Percentiles rank a stretch among this genome's conserved stretches.
Conservation (phyloP, 1,140 invertebrate genomes). For the Atta cephalotes region DNA sequence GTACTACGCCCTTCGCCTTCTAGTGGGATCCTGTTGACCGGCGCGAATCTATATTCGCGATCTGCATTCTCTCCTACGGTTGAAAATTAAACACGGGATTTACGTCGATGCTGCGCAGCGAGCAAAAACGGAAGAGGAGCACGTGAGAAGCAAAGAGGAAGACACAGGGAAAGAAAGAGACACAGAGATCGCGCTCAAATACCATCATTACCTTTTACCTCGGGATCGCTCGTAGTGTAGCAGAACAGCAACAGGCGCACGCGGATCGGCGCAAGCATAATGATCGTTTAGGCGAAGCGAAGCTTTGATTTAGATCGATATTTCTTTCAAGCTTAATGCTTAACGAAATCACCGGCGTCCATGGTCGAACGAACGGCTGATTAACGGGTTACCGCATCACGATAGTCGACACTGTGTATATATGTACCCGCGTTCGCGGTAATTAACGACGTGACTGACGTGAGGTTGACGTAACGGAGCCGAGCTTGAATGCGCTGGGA, state of each 20-base stretch:
- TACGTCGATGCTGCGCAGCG: constrained; percentile 9
- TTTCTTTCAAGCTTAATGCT: background rate
- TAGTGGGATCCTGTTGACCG: background rate
- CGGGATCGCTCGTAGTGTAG: constrained; percentile 8
- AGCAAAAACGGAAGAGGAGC: background rate
- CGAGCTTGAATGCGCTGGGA: no score
- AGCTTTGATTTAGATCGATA: background rate
- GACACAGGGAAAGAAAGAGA: background rate
- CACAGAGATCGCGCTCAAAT: background rate
- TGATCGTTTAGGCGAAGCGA: constrained; percentile 33
- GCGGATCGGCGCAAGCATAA: constrained; percentile 44
- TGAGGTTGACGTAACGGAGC: no score
- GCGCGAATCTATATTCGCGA: constrained; percentile 1
- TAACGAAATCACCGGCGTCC: background rate
- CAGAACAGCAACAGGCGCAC: constrained; percentile 52
- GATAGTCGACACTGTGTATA: background rate
- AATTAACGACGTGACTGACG: background rate
- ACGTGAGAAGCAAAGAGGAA: background rate
- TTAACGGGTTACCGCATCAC: background rate
- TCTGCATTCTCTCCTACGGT: no score
- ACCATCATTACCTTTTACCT: constrained; percentile 38
- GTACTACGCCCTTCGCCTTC: constrained; percentile 51
- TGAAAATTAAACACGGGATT: background rate
- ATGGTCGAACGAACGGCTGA: background rate
- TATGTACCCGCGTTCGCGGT: no score